A percentile compares a stretch with the other conserved stretches of the same genome.
Evolutionary conservation across 2,888 invertebrate species (phyloP).

Genomic region (Troilus luridus): DNA sequence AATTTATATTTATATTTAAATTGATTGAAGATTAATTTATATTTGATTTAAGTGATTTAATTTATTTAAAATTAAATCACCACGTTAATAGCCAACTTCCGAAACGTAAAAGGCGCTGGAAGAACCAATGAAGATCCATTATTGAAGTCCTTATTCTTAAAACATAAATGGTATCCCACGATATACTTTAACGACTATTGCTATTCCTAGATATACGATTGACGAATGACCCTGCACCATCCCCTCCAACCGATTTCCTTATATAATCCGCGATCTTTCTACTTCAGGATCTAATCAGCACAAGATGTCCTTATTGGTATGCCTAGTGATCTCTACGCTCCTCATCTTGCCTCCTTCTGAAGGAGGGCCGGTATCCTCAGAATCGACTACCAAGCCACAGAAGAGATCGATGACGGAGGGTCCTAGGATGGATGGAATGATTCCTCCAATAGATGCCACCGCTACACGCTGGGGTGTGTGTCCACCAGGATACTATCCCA

Average conservation of each 20-base stretch:
- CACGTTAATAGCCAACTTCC: too few relatives aligned
- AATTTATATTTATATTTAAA: too few relatives aligned
- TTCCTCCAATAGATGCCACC: neutral
- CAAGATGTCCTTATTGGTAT: constrained; percentile 3
- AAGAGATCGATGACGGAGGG: neutral
- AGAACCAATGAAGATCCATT: too few relatives aligned
- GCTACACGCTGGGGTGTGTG: neutral
- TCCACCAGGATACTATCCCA: neutral
- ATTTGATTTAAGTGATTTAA: too few relatives aligned
- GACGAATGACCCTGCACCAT: neutral
- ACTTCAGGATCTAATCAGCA: neutral
- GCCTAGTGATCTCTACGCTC: neutral
- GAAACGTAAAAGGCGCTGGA: too few relatives aligned
- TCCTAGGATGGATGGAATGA: neutral
- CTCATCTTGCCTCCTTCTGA: neutral
- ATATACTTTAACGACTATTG: neutral
- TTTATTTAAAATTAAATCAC: too few relatives aligned
- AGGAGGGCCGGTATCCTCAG: neutral
- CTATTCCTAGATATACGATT: neutral
- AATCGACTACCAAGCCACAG: neutral
- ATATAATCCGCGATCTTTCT: neutral
- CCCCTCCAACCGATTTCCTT: neutral
- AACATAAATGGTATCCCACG: neutral
- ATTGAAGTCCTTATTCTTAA: too few relatives aligned
- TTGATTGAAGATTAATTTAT: too few relatives aligned